Evolutionary conservation across 2,113 vertebrate genomes (phyloP).

Genomic region (Catharus bicknelli): DNA sequence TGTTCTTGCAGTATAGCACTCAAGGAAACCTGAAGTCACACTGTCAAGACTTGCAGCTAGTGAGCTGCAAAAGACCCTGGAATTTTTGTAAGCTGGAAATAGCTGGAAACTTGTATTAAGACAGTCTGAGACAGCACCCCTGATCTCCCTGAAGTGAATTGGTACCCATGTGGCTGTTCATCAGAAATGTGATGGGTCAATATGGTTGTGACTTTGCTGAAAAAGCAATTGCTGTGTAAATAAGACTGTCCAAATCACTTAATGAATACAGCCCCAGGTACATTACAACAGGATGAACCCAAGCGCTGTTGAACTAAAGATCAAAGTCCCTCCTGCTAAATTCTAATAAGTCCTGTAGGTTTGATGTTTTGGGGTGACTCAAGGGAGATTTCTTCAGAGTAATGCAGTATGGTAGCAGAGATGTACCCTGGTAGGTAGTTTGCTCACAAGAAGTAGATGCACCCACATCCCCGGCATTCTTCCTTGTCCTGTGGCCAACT

Average conservation of each 20-base stretch:
- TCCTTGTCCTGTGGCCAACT: neutral
- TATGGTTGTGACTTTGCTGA: neutral
- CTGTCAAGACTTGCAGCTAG: neutral
- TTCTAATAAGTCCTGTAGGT: neutral
- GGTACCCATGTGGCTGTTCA: neutral
- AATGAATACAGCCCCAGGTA: neutral
- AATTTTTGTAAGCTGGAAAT: neutral
- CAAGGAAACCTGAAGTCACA: neutral
- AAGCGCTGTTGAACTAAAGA: neutral
- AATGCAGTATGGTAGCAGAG: neutral
- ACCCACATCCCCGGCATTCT: neutral
- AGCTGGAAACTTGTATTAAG: neutral
- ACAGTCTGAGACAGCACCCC: neutral
- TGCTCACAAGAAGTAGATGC: neutral
- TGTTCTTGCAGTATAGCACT: neutral
- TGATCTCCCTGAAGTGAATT: neutral
- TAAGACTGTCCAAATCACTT: neutral
- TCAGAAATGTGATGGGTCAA: neutral
- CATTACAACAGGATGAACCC: neutral
- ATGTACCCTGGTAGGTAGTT: neutral
- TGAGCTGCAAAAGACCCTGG: neutral
- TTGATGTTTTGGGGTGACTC: neutral
- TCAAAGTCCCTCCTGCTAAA: neutral
- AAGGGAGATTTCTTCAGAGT: neutral
- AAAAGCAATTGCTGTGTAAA: neutral